Evolutionary conservation across 2,113 vertebrate genomes (phyloP).

Genomic region (Rhizomys pruinosus): DNA sequence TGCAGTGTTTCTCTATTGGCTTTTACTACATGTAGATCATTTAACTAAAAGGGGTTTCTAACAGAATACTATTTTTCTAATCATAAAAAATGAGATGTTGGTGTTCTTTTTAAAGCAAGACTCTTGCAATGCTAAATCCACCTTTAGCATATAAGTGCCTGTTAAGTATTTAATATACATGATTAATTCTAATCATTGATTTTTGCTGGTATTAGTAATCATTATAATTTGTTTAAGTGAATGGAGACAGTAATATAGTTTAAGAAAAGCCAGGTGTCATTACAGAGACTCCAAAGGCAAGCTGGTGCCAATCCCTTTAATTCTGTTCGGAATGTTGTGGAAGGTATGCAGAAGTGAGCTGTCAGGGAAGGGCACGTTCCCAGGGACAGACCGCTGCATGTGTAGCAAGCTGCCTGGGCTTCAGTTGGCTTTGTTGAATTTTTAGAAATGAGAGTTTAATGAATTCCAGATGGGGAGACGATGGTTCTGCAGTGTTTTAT

Average conservation of each 20-base stretch:
- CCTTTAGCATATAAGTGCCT: background rate
- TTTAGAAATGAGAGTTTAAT: slow-evolving; percentile 54
- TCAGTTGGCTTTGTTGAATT: background rate
- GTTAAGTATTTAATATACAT: slow-evolving; percentile 60
- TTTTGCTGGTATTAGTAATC: slow-evolving; percentile 36
- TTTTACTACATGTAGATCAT: background rate
- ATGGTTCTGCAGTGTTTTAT: background rate
- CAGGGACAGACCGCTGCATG: background rate
- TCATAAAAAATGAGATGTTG: background rate
- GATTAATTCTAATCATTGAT: slow-evolving; percentile 31
- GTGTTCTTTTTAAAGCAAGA: background rate
- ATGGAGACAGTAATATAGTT: background rate
- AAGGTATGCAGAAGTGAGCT: background rate
- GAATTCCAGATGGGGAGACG: slow-evolving; percentile 25
- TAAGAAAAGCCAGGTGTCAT: background rate
- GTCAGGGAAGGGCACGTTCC: background rate
- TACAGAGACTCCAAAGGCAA: background rate
- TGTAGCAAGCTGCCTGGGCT: background rate
- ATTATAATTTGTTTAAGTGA: slow-evolving; percentile 58
- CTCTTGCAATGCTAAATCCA: background rate
- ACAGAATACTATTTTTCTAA: slow-evolving; percentile 24
- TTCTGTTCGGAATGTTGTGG: background rate
- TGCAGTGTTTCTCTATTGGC: background rate
- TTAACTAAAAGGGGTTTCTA: background rate
- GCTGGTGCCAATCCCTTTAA: background rate